These are phyloP conservation scores for Arion vulgaris DNA, from an alignment of 1,140 invertebrate genomes.

Conservation along the genomic window DNA sequence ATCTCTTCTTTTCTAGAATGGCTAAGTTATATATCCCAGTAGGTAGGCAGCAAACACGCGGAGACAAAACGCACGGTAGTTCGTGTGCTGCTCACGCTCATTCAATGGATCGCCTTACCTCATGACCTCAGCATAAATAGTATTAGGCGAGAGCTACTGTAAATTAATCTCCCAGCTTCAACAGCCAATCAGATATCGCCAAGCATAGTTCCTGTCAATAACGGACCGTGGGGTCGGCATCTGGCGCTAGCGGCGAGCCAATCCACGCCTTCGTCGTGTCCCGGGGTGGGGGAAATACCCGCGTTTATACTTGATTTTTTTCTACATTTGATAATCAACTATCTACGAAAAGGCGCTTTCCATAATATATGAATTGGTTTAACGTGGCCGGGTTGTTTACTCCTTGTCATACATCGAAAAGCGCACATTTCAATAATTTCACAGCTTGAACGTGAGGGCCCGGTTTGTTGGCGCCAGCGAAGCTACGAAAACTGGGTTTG, in stretches of 20 bases:
- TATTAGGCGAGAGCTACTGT: slow-evolving; percentile 43
- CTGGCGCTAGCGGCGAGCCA: slow-evolving; percentile 40
- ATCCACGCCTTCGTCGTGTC: slow-evolving; percentile 17
- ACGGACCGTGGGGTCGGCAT: slow-evolving; percentile 38
- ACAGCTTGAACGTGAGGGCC: not conserved
- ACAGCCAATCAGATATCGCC: slow-evolving; percentile 45
- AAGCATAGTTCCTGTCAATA: slow-evolving; percentile 37
- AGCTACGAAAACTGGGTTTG: too few species aligned
- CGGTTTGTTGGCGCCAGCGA: too few species aligned
- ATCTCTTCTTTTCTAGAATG: slow-evolving; percentile 10
- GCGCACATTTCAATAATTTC: slow-evolving; percentile 1
- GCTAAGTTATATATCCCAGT: slow-evolving; percentile 24
- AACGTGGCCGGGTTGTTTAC: not conserved
- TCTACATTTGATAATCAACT: not conserved
- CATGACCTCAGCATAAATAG: slow-evolving; percentile 52
- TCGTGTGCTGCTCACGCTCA: slow-evolving; percentile 33
- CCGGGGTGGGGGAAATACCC: not conserved
- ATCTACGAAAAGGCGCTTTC: not conserved
- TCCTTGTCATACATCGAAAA: not conserved
- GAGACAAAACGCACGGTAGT: slow-evolving; percentile 30
- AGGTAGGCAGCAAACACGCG: slow-evolving; percentile 40
- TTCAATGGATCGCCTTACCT: slow-evolving; percentile 45
- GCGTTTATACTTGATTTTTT: not conserved
- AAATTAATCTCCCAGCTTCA: slow-evolving; percentile 49
- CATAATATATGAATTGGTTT: not conserved